Base-by-base conservation (phyloP, 2,113 vertebrate genomes). In the Platycercus adscitus region DNA sequence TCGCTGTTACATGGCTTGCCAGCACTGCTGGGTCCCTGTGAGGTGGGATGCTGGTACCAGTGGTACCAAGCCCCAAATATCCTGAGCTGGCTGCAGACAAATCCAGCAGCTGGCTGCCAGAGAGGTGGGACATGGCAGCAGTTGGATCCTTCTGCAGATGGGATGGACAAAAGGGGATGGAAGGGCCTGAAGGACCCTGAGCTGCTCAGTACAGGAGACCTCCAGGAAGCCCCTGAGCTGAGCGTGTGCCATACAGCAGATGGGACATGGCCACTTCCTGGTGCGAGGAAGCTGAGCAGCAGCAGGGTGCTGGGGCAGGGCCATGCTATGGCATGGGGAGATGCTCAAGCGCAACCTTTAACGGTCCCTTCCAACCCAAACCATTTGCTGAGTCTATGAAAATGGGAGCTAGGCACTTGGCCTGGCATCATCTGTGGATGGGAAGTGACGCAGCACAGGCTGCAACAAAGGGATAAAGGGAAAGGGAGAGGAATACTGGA, bases 41-140 rank as follows among this genome's bases (percentile, higher is more conserved):
- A 86, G 21, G 60, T 7, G 35, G 19, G 49, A 55, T 2, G 24
- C 20, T 20, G 76, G 58, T 10, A 25, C 39, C 37, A 10, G 37
- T 0, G 8, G 26, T 19, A 6, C 11, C 52, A 5, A 71, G 20
- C 18, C 37, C 50, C 50, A 19, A 0, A 39, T 25, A 25, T 12
- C 56, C 82, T 83, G 44, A 70, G 47, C 50, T 28, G 71, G 65
- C 49, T 53, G 76, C 0, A 0, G 23, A 37, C 4, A 12, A n/a
- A 49, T 7, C 63, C 44, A 43, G 39, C 26, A 35, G 39, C 1
- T 13, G 11, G 77, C 44, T 80, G 72, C 17, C 4, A 8, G 80
- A 26, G 53, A 63, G 50, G 37, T 39, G 88, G 73, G 73, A 73
- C 11, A 2, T 0, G 29, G 69, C 44, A 77, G 28, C 25, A 28